phyloP scores from a whole-genome alignment of 2,888 invertebrate genomes.

The Chesias legatella region DNA sequence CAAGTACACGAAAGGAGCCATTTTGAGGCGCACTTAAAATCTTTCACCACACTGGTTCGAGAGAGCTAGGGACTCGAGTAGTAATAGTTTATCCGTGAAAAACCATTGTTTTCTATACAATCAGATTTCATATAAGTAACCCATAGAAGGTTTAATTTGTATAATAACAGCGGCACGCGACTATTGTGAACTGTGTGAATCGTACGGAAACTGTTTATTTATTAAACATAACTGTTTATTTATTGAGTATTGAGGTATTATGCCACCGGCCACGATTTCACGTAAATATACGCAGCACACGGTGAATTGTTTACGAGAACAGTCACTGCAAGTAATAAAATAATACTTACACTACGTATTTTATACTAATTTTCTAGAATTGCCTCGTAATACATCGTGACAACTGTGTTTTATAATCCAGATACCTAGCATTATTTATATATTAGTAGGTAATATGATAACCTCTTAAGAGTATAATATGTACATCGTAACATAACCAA shows the following conservation, averaged over 20 bases:
- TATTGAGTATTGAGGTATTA: slow-evolving; percentile 39
- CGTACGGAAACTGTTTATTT: slow-evolving; percentile 51
- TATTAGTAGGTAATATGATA: too few species aligned
- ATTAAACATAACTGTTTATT: slow-evolving; percentile 45
- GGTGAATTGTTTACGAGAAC: slow-evolving; percentile 53
- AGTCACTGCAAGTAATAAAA: slow-evolving; percentile 3
- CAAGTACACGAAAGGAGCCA: too few species aligned
- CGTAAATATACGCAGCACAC: slow-evolving; percentile 53
- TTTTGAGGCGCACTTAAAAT: too few species aligned
- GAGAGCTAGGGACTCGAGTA: too few species aligned
- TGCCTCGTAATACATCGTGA: too few species aligned
- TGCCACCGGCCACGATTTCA: slow-evolving; percentile 42
- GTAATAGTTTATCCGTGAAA: slow-evolving; percentile 15
- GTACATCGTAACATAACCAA: too few species aligned
- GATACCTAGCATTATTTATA: too few species aligned
- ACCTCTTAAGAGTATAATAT: too few species aligned
- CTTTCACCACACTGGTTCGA: too few species aligned
- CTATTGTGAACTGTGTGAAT: slow-evolving; percentile 49
- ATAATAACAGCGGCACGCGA: slow-evolving; percentile 32
- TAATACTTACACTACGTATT: too few species aligned
- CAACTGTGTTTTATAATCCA: too few species aligned
- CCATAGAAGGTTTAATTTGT: slow-evolving; percentile 33
- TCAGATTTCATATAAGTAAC: slow-evolving; percentile 34
- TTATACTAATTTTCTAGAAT: too few species aligned
- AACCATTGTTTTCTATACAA: slow-evolving; percentile 19